Base-by-base conservation (phyloP, 2,888 invertebrate genomes). In the Panopea generosa region DNA sequence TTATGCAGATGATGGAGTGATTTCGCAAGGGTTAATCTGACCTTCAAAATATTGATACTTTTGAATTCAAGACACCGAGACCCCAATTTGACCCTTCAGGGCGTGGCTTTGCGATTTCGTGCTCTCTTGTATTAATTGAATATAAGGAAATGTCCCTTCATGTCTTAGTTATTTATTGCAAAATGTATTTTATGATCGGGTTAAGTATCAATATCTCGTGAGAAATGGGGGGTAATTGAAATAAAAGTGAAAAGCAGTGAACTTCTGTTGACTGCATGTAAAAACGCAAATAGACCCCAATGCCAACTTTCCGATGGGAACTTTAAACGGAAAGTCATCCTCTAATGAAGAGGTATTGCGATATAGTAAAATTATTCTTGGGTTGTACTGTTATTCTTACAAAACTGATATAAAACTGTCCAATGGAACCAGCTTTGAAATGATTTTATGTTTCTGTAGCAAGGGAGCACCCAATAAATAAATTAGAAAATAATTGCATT, bases 161-260 rank as follows among this genome's bases (percentile, higher is more conserved):
- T 59, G 53, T 53, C 33, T 47, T 11, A 26, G 38, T 60, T 68
- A 61, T 68, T 68, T 68, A 68, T 68, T 60, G 68, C 68, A 60
- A 45, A 50, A 55, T 43, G 43, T 40, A 68, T 47, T 52, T 60
- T 60, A 55, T 52, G 60, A 52, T 45, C 29, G 33, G 55, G 52
- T 60, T 45, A 68, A 68, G 38, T 52, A 45, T 20, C 7, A 6
- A 18, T 45, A 45, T 4, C 3, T 45, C 45, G 45, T 45, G 45
- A 45, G 45, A 45, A 40, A 45, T 20, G 16, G 16, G 45, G 20
- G 45, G 4, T n/a, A 20, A 20, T 45, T 45, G 16, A 45, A 45
- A 45, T 45, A 45, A 45, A 45, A 18, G 16, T 45, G 6, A 45
- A 45, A 33, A n/a, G 11, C 33, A 33, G 6, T 33, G 11, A 33